Conservation (phyloP, 2,797 vertebrate species). For the Sarcophilus harrisii region DNA sequence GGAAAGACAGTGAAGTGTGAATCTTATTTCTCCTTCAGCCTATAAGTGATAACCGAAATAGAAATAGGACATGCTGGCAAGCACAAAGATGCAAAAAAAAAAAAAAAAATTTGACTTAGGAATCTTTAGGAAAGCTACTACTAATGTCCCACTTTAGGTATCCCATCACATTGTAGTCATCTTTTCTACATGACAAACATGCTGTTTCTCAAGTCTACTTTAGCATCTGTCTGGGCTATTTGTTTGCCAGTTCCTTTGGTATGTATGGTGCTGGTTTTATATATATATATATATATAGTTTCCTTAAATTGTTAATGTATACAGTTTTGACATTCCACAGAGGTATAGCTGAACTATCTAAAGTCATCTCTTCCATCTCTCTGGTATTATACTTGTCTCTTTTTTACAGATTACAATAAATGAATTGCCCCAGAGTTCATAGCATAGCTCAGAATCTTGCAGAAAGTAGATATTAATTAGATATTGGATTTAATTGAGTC, state of each 20-base stretch:
- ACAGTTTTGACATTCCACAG: neutral
- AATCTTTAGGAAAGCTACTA: constrained; percentile 14
- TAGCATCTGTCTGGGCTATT: neutral
- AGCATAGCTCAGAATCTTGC: neutral
- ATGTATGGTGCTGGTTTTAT: neutral
- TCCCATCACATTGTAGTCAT: neutral
- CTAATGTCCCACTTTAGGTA: constrained; percentile 25
- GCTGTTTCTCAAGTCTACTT: constrained; percentile 18
- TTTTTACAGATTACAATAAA: neutral
- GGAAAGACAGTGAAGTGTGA: constrained; percentile 17
- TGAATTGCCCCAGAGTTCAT: neutral
- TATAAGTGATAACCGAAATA: constrained; percentile 23
- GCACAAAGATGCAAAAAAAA: fast-evolving
- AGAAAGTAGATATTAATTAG: neutral
- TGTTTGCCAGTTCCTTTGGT: neutral
- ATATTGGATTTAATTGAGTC: neutral
- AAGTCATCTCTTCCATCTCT: neutral
- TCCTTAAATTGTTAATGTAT: neutral
- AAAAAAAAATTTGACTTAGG: neutral
- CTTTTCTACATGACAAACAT: neutral
- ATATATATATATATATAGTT: neutral
- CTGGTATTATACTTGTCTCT: neutral
- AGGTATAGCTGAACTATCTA: neutral
- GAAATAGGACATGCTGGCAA: constrained; percentile 31
- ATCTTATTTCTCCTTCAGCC: constrained; percentile 34